Conservation (phyloP, 2,797 vertebrate species). For the Heliangelus exortis region DNA sequence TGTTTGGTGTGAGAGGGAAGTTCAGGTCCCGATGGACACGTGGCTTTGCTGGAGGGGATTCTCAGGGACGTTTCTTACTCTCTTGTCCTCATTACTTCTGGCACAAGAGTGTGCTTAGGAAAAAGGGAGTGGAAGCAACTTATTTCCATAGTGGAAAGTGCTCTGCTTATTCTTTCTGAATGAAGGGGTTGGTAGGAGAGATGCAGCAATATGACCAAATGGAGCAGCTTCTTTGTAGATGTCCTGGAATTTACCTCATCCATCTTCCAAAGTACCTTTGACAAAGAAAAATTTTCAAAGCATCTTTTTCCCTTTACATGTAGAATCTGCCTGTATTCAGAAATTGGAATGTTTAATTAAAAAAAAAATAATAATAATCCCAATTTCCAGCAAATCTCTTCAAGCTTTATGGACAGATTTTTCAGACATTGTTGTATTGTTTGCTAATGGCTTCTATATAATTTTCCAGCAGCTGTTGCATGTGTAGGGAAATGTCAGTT, state of each 20-base stretch:
- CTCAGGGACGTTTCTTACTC: neutral
- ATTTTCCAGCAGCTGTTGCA: neutral
- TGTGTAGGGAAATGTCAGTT: neutral
- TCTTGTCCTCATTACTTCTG: neutral
- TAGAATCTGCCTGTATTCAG: neutral
- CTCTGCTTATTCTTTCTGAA: neutral
- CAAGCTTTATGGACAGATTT: neutral
- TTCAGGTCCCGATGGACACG: slow-evolving; percentile 76
- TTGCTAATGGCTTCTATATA: neutral
- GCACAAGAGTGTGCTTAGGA: neutral
- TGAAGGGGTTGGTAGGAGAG: neutral
- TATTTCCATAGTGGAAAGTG: neutral
- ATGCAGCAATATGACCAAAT: rapidly evolving
- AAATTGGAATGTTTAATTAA: neutral
- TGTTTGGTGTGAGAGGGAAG: slow-evolving; percentile 42
- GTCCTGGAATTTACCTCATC: neutral
- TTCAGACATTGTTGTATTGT: neutral
- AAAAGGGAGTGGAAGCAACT: neutral
- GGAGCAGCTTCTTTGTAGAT: neutral
- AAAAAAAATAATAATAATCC: neutral
- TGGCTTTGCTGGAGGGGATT: slow-evolving; percentile 7
- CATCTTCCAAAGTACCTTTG: neutral
- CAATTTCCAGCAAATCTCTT: neutral
- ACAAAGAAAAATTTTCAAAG: neutral
- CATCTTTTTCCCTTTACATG: neutral